phyloP scores from a whole-genome alignment of 1,140 invertebrate species.

The Chrysomallon squamiferum region DNA sequence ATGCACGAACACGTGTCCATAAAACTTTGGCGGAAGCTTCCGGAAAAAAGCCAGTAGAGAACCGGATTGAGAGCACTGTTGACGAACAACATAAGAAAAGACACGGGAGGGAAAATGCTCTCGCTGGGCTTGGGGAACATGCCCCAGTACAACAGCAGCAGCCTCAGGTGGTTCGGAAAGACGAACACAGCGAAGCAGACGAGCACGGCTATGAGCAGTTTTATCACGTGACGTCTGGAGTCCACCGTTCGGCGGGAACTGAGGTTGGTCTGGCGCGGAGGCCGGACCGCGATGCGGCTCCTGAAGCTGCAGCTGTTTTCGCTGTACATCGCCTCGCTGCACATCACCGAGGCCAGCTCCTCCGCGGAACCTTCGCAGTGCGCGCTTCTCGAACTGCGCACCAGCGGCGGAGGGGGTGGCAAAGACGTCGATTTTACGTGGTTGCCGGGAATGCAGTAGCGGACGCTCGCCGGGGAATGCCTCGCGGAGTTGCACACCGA shows the following conservation, averaged over 20 bases:
- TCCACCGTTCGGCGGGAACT: conserved; percentile 38
- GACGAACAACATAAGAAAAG: conserved; percentile 82
- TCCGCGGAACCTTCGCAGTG: not conserved
- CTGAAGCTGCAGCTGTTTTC: not conserved
- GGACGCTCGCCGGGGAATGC: not conserved
- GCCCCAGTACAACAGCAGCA: conserved; percentile 74
- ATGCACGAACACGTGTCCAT: conserved; percentile 45
- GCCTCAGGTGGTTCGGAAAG: conserved; percentile 81
- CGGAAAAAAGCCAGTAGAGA: conserved; percentile 83
- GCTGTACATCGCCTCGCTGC: not conserved
- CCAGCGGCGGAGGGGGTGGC: not conserved
- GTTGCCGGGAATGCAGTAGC: not conserved
- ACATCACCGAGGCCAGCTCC: not conserved
- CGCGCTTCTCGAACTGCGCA: not conserved
- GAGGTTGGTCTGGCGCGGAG: conserved; percentile 16
- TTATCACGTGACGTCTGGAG: conserved; percentile 63
- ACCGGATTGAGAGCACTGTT: conserved; percentile 86
- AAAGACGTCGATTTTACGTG: not conserved
- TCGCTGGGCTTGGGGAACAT: conserved; percentile 63
- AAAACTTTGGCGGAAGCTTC: conserved; percentile 65
- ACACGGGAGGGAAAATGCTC: conserved; percentile 80
- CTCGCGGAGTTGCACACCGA: not conserved
- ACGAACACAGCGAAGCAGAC: conserved; percentile 84
- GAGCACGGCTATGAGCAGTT: conserved; percentile 83
- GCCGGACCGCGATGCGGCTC: not conserved